Percentiles rank a stretch among this genome's conserved stretches.
Evolutionary conservation across 2,113 vertebrate species (phyloP).

Genomic region (Rhombomys opimus): DNA sequence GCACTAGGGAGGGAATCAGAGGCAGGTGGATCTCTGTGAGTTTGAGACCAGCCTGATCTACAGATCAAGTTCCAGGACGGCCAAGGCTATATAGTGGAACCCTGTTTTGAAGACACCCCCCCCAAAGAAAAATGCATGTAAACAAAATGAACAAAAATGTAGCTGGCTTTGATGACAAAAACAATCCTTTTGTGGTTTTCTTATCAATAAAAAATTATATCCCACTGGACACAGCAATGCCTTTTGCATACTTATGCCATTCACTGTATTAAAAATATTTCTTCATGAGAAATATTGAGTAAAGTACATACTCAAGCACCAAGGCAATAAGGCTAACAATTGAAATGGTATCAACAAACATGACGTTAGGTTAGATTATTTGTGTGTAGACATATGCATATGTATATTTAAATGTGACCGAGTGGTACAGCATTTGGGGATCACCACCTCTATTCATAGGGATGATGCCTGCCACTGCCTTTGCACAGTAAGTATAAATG

Average conservation of each 20-base stretch:
- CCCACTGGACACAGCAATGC: too few species aligned
- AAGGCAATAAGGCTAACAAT: neutral
- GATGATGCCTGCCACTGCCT: neutral
- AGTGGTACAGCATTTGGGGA: too few species aligned
- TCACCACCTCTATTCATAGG: neutral
- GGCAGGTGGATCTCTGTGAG: neutral
- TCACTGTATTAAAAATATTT: neutral
- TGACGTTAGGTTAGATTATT: neutral
- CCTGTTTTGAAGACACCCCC: too few species aligned
- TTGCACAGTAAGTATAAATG: neutral
- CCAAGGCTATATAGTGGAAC: neutral
- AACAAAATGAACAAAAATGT: neutral
- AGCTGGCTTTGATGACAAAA: neutral
- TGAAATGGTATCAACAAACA: neutral
- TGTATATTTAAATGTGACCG: neutral
- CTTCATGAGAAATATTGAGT: neutral
- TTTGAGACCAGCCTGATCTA: neutral
- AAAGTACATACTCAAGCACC: neutral
- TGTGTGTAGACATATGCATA: neutral
- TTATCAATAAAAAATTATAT: neutral
- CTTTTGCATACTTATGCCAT: too few species aligned
- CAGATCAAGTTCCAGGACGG: neutral
- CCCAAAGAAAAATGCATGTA: too few species aligned
- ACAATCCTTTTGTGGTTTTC: neutral
- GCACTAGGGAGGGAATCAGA: neutral